A percentile compares a stretch with the other conserved stretches of the same genome.
phyloP scores from a whole-genome alignment of 1,140 invertebrate genomes.

The Pygmarrhopalites habei region DNA sequence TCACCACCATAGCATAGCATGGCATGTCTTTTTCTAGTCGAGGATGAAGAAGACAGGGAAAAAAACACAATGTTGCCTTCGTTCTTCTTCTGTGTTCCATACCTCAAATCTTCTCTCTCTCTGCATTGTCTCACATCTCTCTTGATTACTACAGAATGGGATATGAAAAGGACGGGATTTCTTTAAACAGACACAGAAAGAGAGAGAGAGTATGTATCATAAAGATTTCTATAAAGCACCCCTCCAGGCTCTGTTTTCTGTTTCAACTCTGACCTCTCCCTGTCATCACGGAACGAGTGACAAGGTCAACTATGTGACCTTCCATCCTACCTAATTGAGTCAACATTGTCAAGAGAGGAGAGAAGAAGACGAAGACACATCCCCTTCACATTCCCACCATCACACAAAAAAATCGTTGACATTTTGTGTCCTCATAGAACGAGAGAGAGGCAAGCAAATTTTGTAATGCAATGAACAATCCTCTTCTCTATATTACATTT shows the following conservation, averaged over 20 bases:
- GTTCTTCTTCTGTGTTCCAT: neutral
- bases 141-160: neutral
- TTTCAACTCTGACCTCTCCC: constrained; percentile 26
- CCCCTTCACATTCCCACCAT: too few relatives aligned
- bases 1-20: too few relatives aligned
- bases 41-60: neutral
- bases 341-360: constrained; percentile 12
- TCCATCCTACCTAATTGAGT: constrained; percentile 16
- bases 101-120: neutral
- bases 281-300: constrained; percentile 30
- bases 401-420: too few relatives aligned
- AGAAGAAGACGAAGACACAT: constrained; percentile 7
- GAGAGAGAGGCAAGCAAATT: too few relatives aligned
- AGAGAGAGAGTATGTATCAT: neutral
- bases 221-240: neutral
- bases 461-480: too few relatives aligned
- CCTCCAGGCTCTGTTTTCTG: constrained; percentile 22
- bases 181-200: neutral
- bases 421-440: too few relatives aligned
- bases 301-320: constrained; percentile 14
- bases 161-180: neutral
- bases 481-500: too few relatives aligned
- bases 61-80: neutral
- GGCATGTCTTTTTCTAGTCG: too few relatives aligned
- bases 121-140: neutral